These are phyloP conservation scores for Serrognathus titanus DNA, from an alignment of 2,888 invertebrate species.

Conservation along the genomic window DNA sequence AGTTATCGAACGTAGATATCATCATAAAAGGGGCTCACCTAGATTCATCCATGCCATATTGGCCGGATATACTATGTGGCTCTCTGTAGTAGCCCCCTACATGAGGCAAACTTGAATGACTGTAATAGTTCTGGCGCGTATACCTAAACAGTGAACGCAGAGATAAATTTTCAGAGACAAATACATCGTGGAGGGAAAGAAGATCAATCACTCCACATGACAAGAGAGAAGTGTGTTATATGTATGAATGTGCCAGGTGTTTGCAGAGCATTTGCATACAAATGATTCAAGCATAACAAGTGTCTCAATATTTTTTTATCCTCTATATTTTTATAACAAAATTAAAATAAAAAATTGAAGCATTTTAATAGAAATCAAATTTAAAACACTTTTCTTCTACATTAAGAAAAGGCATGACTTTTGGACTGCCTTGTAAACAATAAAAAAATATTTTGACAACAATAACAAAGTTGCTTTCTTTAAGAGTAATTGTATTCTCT, in stretches of 20 bases:
- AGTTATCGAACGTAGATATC: neutral
- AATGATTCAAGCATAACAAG: neutral
- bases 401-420: too few relatives aligned
- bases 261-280: neutral
- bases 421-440: too few relatives aligned
- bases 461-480: too few relatives aligned
- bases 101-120: conserved; percentile 43
- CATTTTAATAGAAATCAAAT: too few relatives aligned
- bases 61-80: conserved; percentile 45
- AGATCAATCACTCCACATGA: too few relatives aligned
- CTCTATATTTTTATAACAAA: too few relatives aligned
- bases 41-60: conserved; percentile 47
- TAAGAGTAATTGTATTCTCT: neutral
- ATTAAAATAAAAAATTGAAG: too few relatives aligned
- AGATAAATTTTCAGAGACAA: too few relatives aligned
- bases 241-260: neutral
- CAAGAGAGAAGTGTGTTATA: neutral
- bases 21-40: conserved; percentile 42
- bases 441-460: too few relatives aligned
- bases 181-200: too few relatives aligned
- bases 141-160: conserved; percentile 40
- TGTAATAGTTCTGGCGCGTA: conserved; percentile 50
- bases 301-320: neutral
- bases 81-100: conserved; percentile 48
- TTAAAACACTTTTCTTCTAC: too few relatives aligned